A percentile compares a stretch with the other conserved stretches of the same genome.
These are phyloP conservation scores for Arctocebus calabarensis DNA, from an alignment of 2,797 vertebrate genomes.

Conservation along the genomic window DNA sequence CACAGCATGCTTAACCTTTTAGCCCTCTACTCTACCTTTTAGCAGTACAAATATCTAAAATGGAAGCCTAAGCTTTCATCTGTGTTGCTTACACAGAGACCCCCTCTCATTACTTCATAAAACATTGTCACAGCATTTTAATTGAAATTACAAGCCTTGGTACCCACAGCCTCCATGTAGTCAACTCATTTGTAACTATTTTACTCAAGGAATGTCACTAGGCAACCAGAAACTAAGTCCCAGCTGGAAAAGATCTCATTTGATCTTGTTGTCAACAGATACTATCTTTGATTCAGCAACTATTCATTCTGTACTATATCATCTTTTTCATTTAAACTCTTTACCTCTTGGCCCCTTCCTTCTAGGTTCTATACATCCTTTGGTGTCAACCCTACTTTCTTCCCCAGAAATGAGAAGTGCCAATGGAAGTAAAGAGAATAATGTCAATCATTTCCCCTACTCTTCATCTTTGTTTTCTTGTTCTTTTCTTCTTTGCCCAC, in stretches of 20 bases:
- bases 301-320: no score
- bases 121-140: background rate
- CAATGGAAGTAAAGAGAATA: background rate
- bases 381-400: background rate
- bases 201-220: background rate
- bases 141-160: background rate
- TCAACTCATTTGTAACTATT: background rate
- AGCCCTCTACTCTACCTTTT: fast-evolving
- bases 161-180: background rate
- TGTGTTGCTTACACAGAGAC: background rate
- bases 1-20: no score
- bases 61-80: background rate
- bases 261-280: background rate
- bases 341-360: background rate
- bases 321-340: background rate
- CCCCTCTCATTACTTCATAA: background rate
- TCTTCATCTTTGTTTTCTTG: background rate
- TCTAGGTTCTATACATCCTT: background rate
- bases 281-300: background rate
- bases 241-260: background rate
- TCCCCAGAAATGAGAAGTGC: background rate
- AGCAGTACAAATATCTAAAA: background rate
- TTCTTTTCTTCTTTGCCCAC: background rate
- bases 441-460: background rate
- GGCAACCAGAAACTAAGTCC: background rate